Conservation (phyloP, 2,888 invertebrate genomes). For the Orchestes rusci region DNA sequence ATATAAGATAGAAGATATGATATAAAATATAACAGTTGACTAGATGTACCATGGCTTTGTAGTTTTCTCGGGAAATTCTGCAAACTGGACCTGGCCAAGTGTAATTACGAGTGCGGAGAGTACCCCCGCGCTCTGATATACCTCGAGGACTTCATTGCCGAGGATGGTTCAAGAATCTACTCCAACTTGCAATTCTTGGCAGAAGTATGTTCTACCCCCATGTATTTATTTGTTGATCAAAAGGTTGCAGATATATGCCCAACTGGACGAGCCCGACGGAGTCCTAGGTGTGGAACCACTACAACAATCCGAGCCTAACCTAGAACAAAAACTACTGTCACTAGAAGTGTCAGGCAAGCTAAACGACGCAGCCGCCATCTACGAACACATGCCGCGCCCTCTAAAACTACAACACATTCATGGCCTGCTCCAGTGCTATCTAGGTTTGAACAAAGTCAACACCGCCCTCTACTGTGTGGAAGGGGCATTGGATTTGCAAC, state of each 20-base stretch:
- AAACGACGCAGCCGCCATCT: conserved; percentile 81
- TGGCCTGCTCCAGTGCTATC: conserved; percentile 80
- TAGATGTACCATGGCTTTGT: too few relatives aligned
- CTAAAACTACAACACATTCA: conserved; percentile 46
- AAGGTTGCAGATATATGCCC: conserved; percentile 64
- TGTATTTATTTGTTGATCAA: background rate
- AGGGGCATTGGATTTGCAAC: conserved; percentile 55
- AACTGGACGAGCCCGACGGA: conserved; percentile 85
- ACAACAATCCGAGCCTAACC: conserved; percentile 66
- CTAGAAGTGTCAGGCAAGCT: conserved; percentile 77
- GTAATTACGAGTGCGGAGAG: conserved; percentile 69
- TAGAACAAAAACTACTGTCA: conserved; percentile 76
- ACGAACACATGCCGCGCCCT: conserved; percentile 66
- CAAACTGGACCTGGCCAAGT: conserved; percentile 60
- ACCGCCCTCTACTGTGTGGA: conserved; percentile 72
- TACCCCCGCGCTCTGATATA: conserved; percentile 69
- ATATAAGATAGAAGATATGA: too few relatives aligned
- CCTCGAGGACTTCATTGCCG: conserved; percentile 63
- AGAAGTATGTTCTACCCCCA: conserved; percentile 36
- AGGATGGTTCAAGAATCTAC: conserved; percentile 43
- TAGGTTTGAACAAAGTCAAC: conserved; percentile 80
- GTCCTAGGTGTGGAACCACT: conserved; percentile 74
- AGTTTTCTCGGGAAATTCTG: conserved; percentile 45
- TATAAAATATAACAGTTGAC: too few relatives aligned
- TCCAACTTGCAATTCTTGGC: conserved; percentile 56